Conservation (phyloP, 2,888 invertebrate genomes). For the Hypselothyrea guttata region DNA sequence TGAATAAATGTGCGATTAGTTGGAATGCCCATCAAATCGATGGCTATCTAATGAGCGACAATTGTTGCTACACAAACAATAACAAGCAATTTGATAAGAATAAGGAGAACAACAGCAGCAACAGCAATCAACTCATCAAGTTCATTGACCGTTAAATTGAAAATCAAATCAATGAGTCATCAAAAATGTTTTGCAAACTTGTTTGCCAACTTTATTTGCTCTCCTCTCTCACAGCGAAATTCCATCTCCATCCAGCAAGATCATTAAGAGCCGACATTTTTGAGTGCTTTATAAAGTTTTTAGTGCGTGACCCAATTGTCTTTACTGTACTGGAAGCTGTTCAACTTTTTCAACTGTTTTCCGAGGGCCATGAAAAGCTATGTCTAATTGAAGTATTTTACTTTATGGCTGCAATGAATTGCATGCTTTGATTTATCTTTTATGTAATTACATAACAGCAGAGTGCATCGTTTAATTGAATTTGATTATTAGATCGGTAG, state of each 20-base stretch:
- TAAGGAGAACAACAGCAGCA: conserved; percentile 13
- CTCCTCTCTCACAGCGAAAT: not conserved
- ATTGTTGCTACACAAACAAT: conserved; percentile 19
- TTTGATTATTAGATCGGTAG: no score
- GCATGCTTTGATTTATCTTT: conserved; percentile 17
- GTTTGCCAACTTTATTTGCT: conserved; percentile 12
- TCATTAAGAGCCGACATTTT: conserved; percentile 26
- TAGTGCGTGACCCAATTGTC: conserved; percentile 27
- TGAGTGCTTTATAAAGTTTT: conserved; percentile 39
- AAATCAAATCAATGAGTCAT: conserved; percentile 67
- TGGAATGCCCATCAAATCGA: conserved; percentile 18
- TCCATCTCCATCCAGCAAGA: conserved; percentile 3
- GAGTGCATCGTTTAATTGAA: no score
- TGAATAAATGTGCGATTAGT: conserved; percentile 36
- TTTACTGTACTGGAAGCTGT: conserved; percentile 4
- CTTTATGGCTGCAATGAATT: conserved; percentile 20
- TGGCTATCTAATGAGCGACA: conserved; percentile 35
- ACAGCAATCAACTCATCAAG: conserved; percentile 32
- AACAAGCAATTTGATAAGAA: conserved; percentile 27
- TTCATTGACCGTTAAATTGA: conserved; percentile 66
- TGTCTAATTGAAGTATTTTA: conserved; percentile 22
- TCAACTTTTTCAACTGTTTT: conserved; percentile 7
- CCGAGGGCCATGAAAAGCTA: conserved; percentile 10
- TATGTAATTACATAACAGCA: not conserved
- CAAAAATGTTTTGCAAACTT: conserved; percentile 37